Percentiles rank a stretch among this genome's conserved stretches.
phyloP scores from a whole-genome alignment of 1,140 invertebrate genomes.

The Danaus melanippus region DNA sequence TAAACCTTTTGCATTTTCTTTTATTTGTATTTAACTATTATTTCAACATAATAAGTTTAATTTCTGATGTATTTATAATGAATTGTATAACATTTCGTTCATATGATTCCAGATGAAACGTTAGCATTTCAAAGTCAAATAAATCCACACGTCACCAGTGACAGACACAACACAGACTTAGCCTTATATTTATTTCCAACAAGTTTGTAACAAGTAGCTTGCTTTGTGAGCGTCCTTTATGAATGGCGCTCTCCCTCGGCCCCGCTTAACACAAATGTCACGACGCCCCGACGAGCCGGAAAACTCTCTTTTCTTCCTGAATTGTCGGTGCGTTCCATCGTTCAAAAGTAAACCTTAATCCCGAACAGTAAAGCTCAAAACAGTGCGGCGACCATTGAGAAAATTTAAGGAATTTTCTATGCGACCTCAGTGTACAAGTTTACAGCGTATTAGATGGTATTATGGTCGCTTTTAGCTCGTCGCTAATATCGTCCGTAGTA shows the following conservation, averaged over 20 bases:
- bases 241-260: conserved; percentile 57
- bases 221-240: conserved; percentile 50
- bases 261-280: conserved; percentile 69
- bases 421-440: conserved; percentile 26
- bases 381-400: conserved; percentile 16
- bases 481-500: conserved; percentile 32
- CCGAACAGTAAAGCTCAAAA: conserved; percentile 27
- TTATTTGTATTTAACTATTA: neutral
- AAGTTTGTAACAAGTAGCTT: conserved; percentile 48
- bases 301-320: conserved; percentile 70
- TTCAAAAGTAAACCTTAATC: conserved; percentile 34
- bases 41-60: no score
- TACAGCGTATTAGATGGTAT: conserved; percentile 29
- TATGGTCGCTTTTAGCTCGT: conserved; percentile 38
- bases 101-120: no score
- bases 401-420: conserved; percentile 68
- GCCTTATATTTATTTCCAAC: conserved; percentile 31
- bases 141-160: no score
- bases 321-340: conserved; percentile 32
- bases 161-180: conserved; percentile 4
- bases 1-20: conserved; percentile 11
- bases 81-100: no score
- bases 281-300: conserved; percentile 62
- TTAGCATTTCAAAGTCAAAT: no score
- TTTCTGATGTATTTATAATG: no score